Base-by-base conservation (phyloP, 92 coral and sea anemone species). In the Phenganax marumi region DNA sequence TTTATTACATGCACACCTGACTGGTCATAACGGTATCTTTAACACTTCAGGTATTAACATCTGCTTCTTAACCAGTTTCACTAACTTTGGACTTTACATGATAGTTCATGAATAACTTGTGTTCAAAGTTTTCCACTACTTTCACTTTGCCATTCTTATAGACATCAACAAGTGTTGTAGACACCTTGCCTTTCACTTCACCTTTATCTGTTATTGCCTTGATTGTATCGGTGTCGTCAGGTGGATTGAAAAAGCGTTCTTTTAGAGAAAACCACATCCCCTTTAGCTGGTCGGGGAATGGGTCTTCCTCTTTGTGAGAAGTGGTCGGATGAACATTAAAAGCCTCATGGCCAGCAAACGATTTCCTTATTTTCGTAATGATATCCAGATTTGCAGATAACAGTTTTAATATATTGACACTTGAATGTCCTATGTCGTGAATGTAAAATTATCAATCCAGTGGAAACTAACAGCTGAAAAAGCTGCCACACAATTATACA, bases 261-360 rank as follows among this genome's bases (percentile, higher is more conserved):
- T 64, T 74, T 12, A 86, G 55, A 43, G 72, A 86, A 50, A 73
- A 74, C 70, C 71, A 60, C 46, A 25, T 55, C 3, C 70, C 85
- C 25, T 57, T 88, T 1, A 84, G 76, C 60, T 84, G 91, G 54
- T 88, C 88, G 0, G 91, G 91, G n/a, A 88, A 61, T 18, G 88
- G 84, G 46, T 84, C 88, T 49, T 84, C 88, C 63, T 80, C 88
- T 23, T 10, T 76, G 69, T 87, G 87, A 0, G 24, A 19, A 23
- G 58, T 83, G 12, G 87, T 69, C 0, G 63, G 72, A 61, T 87
- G 84, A 23, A 84, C 84, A 69, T 87, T 70, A 43, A 87, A 87
- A 6, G 87, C 87, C 43, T 77, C 33, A 56, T 62, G 68, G 9
- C 75, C 68, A 13, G 48, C 81, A 58, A 22, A 80, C 50, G 75